Evolutionary conservation across 2,888 invertebrate genomes (phyloP).

Genomic region (Theristus sp.): DNA sequence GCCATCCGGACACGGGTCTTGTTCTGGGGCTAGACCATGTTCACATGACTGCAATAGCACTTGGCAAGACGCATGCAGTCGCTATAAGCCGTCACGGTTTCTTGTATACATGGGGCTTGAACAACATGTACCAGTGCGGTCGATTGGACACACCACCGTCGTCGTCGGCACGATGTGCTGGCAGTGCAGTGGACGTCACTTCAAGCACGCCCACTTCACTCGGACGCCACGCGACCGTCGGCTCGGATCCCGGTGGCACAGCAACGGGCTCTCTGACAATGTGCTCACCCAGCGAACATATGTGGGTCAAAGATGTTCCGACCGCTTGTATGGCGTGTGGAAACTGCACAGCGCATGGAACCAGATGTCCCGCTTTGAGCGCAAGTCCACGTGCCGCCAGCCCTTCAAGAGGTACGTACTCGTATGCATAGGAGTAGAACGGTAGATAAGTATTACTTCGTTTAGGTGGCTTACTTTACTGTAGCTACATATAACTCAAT

Average conservation of each 20-base stretch:
- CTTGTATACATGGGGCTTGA: constrained; percentile 84
- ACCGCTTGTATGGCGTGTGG: constrained; percentile 75
- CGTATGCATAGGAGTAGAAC: no score
- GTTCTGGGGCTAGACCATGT: constrained; percentile 53
- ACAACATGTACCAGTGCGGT: constrained; percentile 48
- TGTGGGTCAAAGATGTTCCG: constrained; percentile 54
- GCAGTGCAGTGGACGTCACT: not conserved
- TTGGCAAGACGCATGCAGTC: constrained; percentile 91
- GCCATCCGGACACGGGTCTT: constrained; percentile 38
- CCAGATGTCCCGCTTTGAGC: constrained; percentile 41
- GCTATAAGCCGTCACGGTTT: constrained; percentile 68
- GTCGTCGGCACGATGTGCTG: not conserved
- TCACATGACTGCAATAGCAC: constrained; percentile 51
- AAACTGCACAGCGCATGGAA: constrained; percentile 80
- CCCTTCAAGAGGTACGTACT: not conserved
- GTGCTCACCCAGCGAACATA: constrained; percentile 37
- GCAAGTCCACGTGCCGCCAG: not conserved
- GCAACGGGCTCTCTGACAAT: no score
- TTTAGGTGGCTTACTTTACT: no score
- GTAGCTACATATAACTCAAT: no score
- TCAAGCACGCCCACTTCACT: not conserved
- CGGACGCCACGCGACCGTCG: constrained; percentile 2
- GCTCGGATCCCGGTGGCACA: no score
- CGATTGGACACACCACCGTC: constrained; percentile 2
- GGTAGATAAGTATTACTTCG: no score